Evolutionary conservation across 2,797 vertebrate species (phyloP).

Genomic region (Todus mexicanus): DNA sequence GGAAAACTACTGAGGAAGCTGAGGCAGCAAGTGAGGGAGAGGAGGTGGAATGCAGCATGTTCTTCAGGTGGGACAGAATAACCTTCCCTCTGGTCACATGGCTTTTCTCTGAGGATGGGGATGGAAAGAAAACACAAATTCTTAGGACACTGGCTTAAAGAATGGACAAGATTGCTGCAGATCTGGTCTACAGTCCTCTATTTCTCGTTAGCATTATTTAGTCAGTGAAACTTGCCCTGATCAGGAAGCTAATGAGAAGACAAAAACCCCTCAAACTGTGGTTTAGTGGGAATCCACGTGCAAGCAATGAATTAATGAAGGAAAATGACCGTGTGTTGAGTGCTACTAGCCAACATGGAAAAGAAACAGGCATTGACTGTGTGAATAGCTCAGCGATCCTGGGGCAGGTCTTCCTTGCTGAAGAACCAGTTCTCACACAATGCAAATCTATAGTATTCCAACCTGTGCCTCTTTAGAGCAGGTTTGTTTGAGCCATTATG

Average conservation of each 20-base stretch:
- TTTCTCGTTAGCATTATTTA: neutral
- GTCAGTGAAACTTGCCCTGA: neutral
- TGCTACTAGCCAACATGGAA: neutral
- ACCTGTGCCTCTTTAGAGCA: neutral
- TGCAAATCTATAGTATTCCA: accelerated
- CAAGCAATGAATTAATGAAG: neutral
- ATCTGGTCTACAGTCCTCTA: accelerated
- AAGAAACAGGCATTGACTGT: neutral
- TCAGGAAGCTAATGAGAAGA: neutral
- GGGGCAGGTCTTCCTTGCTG: neutral
- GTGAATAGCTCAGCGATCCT: neutral
- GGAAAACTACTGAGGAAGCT: accelerated
- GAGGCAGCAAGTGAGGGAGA: neutral
- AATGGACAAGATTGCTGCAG: neutral
- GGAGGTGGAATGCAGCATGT: neutral
- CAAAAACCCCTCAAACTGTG: neutral
- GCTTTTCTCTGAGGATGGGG: neutral
- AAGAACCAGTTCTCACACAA: neutral
- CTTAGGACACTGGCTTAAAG: neutral
- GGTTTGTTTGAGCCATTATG: neutral
- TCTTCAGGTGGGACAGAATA: neutral
- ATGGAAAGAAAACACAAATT: neutral
- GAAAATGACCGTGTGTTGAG: neutral
- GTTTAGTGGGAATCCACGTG: neutral
- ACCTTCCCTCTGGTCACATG: neutral